These are phyloP conservation scores for Dryas iulia DNA, from an alignment of 1,140 invertebrate genomes.

Conservation along the genomic window DNA sequence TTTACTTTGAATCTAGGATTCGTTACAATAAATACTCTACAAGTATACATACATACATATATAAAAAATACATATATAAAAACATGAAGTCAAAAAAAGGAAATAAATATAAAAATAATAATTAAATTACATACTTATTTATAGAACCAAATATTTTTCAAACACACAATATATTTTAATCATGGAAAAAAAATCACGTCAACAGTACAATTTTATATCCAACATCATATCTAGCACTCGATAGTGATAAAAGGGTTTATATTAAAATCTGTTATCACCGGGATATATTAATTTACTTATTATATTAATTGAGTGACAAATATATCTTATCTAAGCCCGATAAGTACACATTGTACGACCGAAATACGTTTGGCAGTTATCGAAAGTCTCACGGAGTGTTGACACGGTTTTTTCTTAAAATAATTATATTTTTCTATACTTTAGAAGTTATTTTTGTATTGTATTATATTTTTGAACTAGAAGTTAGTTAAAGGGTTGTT, in stretches of 20 bases:
- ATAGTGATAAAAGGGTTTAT: constrained; percentile 40
- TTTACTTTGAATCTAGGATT: no score
- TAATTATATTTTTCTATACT: background rate
- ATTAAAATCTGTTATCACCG: constrained; percentile 46
- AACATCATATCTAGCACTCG: constrained; percentile 28
- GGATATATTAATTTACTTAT: constrained; percentile 58
- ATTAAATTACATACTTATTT: no score
- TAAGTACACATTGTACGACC: constrained; percentile 18
- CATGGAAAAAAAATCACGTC: constrained; percentile 16
- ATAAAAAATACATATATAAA: no score
- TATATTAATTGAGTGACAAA: constrained; percentile 54
- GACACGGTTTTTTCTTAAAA: background rate
- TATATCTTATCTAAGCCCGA: constrained; percentile 48
- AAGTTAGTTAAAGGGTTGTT: background rate
- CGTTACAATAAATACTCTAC: no score
- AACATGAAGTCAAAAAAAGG: no score
- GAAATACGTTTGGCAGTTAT: constrained; percentile 10
- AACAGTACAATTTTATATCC: constrained; percentile 14
- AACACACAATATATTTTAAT: background rate
- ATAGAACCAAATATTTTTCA: no score
- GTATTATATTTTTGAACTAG: background rate
- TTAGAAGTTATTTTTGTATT: background rate
- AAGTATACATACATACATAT: no score
- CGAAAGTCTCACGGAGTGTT: background rate
- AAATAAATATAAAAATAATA: no score